Base-by-base conservation (phyloP, 2,888 invertebrate genomes). In the Linnaemya tessellans region DNA sequence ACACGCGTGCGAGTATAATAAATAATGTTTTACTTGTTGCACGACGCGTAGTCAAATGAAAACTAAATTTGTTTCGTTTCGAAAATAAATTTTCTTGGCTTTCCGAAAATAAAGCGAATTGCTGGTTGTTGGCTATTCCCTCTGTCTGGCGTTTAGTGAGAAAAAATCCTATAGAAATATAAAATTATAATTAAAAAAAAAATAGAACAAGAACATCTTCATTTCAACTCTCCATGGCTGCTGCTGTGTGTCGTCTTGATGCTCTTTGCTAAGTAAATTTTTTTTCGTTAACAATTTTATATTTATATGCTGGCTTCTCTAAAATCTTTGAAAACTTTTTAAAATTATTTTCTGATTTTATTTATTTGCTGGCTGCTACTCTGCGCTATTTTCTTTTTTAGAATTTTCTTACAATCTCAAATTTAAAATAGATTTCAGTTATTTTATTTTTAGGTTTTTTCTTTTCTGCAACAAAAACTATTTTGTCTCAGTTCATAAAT, bases 31-130 rank as follows among this genome's bases (percentile, higher is more conserved):
- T 54, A 71, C 82, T 78, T 80, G 85, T 82, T 60, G 71, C 91
- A 89, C 90, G 90, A 88, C 91, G 91, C 90, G 91, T 90, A 90
- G 91, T 90, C 91, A 90, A 90, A 90, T 89, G 87, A 89, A 90
- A 90, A 91, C 91, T 90, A 89, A 87, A 65, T 80, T 51, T 35
- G 60, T 75, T 65, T 78, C 51, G 80, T 84, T 80, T 84, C 64
- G 73, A 71, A 77, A 77, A 70, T 62, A 60, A 60, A 49, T 77
- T 70, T 71, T 77, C 82, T 65, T 58, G 30, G 30, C 71, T 77
- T 82, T 82, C 75, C 80, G 70, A 74, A 83, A 79, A 78, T 78
- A 80, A 64, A 71, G 79, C 79, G 46, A 71, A 64, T 67, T 67
- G 35, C 56, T 71, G 38, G 7, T 18, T 54, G 38, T 15, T 18